Evolutionary conservation across 2,113 vertebrate species (phyloP).

Genomic region (Daboia siamensis): DNA sequence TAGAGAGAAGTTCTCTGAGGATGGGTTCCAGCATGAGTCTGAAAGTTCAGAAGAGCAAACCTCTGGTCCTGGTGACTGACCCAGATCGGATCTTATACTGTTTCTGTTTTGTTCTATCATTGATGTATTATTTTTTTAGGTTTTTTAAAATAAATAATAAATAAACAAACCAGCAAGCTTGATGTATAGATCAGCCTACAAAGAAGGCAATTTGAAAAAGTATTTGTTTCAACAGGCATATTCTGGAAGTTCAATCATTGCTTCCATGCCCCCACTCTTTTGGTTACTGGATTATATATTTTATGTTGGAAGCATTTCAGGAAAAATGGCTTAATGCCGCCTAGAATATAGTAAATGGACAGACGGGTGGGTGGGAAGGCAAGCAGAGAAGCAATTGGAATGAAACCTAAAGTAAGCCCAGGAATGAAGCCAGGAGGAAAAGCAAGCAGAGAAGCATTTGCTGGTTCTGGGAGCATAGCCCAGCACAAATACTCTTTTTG

Average conservation of each 20-base stretch:
- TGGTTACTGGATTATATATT: neutral
- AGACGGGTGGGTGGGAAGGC: neutral
- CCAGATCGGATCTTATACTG: no score
- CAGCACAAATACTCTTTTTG: neutral
- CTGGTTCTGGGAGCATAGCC: neutral
- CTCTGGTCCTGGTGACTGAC: no score
- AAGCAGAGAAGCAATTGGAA: neutral
- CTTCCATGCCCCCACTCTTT: neutral
- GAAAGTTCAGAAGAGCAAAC: no score
- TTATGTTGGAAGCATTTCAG: neutral
- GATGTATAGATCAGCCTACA: neutral
- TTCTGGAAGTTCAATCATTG: neutral
- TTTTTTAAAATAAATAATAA: no score
- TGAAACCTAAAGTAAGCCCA: neutral
- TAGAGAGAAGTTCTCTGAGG: no score
- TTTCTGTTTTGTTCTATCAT: no score
- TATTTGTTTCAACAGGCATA: neutral
- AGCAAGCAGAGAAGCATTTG: neutral
- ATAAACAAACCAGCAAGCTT: no score
- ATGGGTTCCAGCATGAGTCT: no score
- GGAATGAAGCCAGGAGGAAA: neutral
- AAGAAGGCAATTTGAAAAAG: neutral
- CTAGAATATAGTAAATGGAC: neutral
- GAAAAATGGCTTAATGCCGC: neutral
- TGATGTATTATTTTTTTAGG: no score